Percentiles rank a stretch among this genome's conserved stretches.
phyloP scores from a whole-genome alignment of 2,888 invertebrate genomes.

The Drosophila emarginata region DNA sequence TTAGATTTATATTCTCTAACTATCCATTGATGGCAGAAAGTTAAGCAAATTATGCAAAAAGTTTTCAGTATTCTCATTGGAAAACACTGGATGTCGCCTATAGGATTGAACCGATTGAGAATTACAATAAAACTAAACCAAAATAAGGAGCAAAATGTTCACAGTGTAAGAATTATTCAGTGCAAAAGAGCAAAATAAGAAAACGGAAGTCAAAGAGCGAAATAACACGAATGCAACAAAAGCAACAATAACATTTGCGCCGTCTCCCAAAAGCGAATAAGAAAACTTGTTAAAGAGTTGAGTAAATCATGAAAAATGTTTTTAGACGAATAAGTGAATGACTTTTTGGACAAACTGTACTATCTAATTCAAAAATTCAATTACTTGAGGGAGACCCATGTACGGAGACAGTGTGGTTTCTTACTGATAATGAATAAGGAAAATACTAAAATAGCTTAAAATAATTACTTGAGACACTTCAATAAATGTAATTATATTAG shows the following conservation, averaged over 20 bases:
- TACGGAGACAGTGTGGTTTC: too few species aligned
- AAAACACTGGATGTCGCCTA: too few species aligned
- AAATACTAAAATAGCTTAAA: too few species aligned
- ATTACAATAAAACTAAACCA: constrained; percentile 19
- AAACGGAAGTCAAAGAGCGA: constrained; percentile 64
- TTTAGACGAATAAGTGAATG: neutral
- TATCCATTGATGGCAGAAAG: too few species aligned
- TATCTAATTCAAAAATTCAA: too few species aligned
- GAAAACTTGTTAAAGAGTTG: neutral
- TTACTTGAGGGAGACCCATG: too few species aligned
- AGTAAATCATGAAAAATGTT: neutral
- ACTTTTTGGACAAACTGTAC: neutral
- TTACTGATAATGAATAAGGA: too few species aligned
- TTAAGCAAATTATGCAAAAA: too few species aligned
- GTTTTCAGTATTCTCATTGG: too few species aligned
- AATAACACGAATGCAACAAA: constrained; percentile 51
- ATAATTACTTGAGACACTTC: neutral
- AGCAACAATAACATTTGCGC: constrained; percentile 4
- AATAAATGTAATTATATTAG: neutral
- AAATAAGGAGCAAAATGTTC: constrained; percentile 44
- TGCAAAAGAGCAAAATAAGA: constrained; percentile 37
- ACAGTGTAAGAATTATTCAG: constrained; percentile 68
- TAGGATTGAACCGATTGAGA: neutral
- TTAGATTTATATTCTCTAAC: too few species aligned
- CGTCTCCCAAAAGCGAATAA: neutral